Percentiles rank a stretch among this genome's conserved stretches.
These are phyloP conservation scores for Passer domesticus DNA, from an alignment of 2,113 vertebrate species.

Conservation along the genomic window DNA sequence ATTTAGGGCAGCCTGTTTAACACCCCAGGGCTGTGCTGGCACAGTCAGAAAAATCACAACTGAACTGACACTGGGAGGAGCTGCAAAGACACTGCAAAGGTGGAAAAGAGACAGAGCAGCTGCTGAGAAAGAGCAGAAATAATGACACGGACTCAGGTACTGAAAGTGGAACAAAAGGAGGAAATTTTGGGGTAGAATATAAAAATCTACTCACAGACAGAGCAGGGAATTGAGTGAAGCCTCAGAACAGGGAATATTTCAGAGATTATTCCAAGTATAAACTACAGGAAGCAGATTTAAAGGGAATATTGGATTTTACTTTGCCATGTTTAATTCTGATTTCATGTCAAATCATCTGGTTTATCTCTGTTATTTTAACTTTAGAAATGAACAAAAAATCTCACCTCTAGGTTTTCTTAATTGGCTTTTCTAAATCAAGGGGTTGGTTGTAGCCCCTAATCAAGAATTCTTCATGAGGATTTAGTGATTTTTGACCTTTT, in stretches of 20 bases:
- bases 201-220: not conserved
- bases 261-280: not conserved
- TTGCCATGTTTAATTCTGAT: not conserved
- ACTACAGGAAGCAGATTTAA: not conserved
- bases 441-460: not conserved
- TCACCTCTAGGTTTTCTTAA: not conserved
- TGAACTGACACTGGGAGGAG: not conserved
- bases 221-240: not conserved
- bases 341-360: not conserved
- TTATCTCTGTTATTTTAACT: not conserved
- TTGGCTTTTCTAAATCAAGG: not conserved
- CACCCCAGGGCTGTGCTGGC: not conserved
- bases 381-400: not conserved
- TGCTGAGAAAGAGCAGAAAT: not conserved
- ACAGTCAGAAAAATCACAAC: not conserved
- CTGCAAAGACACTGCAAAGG: not conserved
- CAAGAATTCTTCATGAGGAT: not conserved
- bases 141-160: not conserved
- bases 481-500: not conserved
- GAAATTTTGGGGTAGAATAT: not conserved
- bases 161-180: not conserved
- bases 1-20: not conserved
- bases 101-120: not conserved
- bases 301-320: not conserved
- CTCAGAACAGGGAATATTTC: not conserved